Evolutionary conservation across 2,797 vertebrate species (phyloP), one percentile per base, ranked within the genome.

Genomic region (Clamator glandarius): DNA sequence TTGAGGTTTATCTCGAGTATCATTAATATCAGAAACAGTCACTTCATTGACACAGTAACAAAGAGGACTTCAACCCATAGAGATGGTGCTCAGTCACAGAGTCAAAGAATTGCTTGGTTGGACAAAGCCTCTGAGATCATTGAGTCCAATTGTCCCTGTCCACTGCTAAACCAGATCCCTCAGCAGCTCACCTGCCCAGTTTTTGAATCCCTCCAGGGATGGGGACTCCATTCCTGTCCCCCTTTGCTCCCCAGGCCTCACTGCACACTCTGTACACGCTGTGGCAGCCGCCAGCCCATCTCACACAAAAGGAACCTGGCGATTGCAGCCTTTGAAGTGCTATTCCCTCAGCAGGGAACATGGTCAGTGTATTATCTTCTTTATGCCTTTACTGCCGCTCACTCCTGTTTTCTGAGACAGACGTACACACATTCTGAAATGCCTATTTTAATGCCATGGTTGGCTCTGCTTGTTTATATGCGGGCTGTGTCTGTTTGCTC

Each of bases 211-310:
- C 39, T 39, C 39, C 39, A 39, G 39, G 39, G 39, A 39, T 39
- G 39, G 39, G 39, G 39, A 39, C 39, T 39, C 39, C 39, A 39
- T 2, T 15, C 15, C 3, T 2, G 33, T 9, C 29, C n/a, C 24
- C 24, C 64, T 12, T 7, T 3, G 1, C 51, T 25, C 10, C 12
- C 14, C 0, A 54, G 63, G 9, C 7, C 57, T 29, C 52, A 48
- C 14, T 6, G 4, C 5, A 18, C 58, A 7, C 62, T 0, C 1
- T 2, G 54, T 9, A 7, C 61, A 9, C 3, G 5, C 8, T 1
- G 28, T 8, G 33, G 61, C 41, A 24, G 50, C 59, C 51, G 55
- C 87, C 16, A 10, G 8, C 6, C 59, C 8, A 9, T 35, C 33
- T 70, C 69, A 6, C 80, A 77, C 80, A 18, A 23, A 31, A 21